A percentile compares a stretch with the other conserved stretches of the same genome.
These are phyloP conservation scores for Ochotona curzoniae DNA, from an alignment of 2,113 vertebrate species.

Conservation along the genomic window DNA sequence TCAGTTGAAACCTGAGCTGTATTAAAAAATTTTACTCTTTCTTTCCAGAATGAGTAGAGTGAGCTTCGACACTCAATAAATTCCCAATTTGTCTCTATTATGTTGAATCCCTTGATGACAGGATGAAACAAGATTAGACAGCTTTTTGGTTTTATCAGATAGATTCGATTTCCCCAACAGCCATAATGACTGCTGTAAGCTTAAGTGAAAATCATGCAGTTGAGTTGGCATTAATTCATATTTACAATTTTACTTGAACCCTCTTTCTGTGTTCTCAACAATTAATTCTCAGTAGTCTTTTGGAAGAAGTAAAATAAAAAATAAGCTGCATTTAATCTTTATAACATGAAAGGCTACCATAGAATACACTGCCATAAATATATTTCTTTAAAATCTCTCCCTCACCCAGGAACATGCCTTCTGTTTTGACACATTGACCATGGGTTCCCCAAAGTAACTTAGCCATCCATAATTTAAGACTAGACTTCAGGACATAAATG, in stretches of 20 bases:
- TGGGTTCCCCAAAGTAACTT: too few species aligned
- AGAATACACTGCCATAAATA: too few species aligned
- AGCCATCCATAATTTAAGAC: too few species aligned
- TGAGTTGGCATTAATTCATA: constrained; percentile 8
- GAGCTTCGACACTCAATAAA: not conserved
- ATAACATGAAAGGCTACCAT: too few species aligned
- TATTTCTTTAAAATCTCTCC: too few species aligned
- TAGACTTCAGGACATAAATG: too few species aligned
- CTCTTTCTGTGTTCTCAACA: not conserved
- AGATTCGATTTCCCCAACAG: not conserved
- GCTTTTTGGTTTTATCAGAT: not conserved
- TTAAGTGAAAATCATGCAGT: not conserved
- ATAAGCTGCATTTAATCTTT: too few species aligned
- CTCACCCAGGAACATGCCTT: too few species aligned
- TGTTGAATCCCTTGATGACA: not conserved
- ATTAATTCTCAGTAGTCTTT: constrained; percentile 38
- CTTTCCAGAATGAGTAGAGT: not conserved
- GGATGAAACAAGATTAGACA: not conserved
- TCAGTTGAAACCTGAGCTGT: not conserved
- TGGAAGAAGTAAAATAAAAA: not conserved
- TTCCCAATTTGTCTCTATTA: constrained; percentile 20
- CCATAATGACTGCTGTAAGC: not conserved
- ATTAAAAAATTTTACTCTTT: not conserved
- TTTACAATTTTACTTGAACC: not conserved
- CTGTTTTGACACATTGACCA: too few species aligned